These are phyloP conservation scores for Mesoligia furuncula DNA, from an alignment of 2,888 invertebrate species.

Conservation along the genomic window DNA sequence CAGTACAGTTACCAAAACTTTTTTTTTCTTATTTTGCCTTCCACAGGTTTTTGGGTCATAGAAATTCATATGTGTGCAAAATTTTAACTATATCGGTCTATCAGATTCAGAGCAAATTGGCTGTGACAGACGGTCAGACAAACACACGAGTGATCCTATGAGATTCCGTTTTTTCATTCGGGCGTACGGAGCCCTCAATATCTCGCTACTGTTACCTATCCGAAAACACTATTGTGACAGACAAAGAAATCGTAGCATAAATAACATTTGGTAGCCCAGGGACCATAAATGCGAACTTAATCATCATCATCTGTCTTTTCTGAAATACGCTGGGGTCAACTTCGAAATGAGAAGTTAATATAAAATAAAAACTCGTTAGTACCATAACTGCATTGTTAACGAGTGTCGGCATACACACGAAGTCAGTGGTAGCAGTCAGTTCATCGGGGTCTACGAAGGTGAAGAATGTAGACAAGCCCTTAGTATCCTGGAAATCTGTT, in stretches of 20 bases:
- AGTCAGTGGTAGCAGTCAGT: constrained; percentile 49
- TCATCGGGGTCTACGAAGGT: constrained; percentile 46
- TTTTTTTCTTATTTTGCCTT: too few relatives aligned
- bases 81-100: too few relatives aligned
- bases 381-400: constrained; percentile 43
- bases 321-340: not conserved
- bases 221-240: not conserved
- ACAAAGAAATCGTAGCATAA: too few relatives aligned
- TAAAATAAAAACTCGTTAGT: not conserved
- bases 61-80: too few relatives aligned
- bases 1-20: too few relatives aligned
- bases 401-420: constrained; percentile 50
- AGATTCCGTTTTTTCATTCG: too few relatives aligned
- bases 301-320: not conserved
- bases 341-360: not conserved
- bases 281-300: not conserved
- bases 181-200: not conserved
- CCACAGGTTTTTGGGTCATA: too few relatives aligned
- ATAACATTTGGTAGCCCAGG: not conserved
- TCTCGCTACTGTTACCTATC: not conserved
- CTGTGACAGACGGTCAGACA: too few relatives aligned
- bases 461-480: constrained; percentile 49
- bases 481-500: constrained; percentile 43
- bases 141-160: too few relatives aligned
- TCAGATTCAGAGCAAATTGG: too few relatives aligned